A percentile compares a stretch with the other conserved stretches of the same genome.
These are phyloP conservation scores for Nyctalus aviator DNA, from an alignment of 2,797 vertebrate species.

Conservation along the genomic window DNA sequence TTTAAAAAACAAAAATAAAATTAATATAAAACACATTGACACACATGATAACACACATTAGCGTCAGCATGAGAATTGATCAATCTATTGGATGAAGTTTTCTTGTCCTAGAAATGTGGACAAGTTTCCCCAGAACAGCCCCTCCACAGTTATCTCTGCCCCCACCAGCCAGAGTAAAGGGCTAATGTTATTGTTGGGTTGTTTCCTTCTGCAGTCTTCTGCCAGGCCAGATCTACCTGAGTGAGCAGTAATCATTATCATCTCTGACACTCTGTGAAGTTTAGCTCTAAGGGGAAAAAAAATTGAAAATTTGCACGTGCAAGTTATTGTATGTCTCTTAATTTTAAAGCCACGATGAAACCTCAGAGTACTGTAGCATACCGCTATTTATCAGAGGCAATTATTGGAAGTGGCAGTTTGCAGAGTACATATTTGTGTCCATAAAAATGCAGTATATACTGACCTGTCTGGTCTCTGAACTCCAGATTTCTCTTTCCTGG, in stretches of 20 bases:
- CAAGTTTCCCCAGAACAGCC: not conserved
- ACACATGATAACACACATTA: too few relatives aligned
- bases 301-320: constrained; percentile 10
- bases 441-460: constrained; percentile 32
- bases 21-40: not conserved
- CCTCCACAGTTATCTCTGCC: not conserved
- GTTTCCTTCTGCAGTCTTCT: not conserved
- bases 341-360: constrained; percentile 63
- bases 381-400: constrained; percentile 61
- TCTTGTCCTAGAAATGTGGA: not conserved
- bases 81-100: not conserved
- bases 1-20: not conserved
- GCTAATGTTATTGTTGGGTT: not conserved
- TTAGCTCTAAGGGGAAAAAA: constrained; percentile 28
- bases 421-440: constrained; percentile 24
- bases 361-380: not conserved
- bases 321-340: constrained; percentile 61
- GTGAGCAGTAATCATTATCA: constrained; percentile 30
- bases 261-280: constrained; percentile 1
- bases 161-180: not conserved
- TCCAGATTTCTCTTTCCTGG: constrained; percentile 49
- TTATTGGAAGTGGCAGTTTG: constrained; percentile 62
- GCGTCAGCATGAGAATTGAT: not conserved
- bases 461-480: constrained; percentile 63
- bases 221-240: not conserved